phyloP scores from a whole-genome alignment of 2,113 vertebrate genomes.

The Microtus pennsylvanicus region DNA sequence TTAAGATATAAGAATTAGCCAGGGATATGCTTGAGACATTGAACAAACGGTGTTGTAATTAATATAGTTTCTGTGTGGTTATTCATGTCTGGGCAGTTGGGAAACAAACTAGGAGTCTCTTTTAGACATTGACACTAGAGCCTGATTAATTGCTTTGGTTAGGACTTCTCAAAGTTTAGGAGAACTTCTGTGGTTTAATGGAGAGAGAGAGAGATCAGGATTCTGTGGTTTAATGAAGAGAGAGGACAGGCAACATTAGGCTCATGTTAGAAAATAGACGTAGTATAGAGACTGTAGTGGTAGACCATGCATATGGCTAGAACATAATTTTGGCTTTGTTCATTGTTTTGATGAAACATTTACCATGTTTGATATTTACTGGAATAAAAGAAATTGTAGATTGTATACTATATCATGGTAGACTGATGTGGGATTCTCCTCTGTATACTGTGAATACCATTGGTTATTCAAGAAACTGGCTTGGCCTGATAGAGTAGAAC shows the following conservation, averaged over 20 bases:
- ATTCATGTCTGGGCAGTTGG: no score
- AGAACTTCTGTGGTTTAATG: background rate
- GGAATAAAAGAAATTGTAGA: background rate
- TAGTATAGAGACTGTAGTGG: background rate
- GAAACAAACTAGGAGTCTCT: no score
- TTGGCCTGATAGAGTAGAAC: no score
- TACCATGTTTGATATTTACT: background rate
- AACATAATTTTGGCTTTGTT: constrained; percentile 4
- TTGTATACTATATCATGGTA: background rate
- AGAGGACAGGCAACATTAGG: background rate
- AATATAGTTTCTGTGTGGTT: no score
- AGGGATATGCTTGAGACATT: no score
- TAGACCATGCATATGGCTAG: background rate
- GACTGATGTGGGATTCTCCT: background rate
- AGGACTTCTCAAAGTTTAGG: background rate
- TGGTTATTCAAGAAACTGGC: no score
- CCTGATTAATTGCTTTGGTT: background rate
- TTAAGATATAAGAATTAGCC: no score
- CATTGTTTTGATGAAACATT: background rate
- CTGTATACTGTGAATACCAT: no score
- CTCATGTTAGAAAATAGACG: background rate
- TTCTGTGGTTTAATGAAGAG: background rate
- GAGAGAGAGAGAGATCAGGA: background rate
- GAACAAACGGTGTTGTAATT: no score
- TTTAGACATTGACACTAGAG: background rate